phyloP scores from a whole-genome alignment of 2,888 invertebrate genomes.

The Busseola fusca region DNA sequence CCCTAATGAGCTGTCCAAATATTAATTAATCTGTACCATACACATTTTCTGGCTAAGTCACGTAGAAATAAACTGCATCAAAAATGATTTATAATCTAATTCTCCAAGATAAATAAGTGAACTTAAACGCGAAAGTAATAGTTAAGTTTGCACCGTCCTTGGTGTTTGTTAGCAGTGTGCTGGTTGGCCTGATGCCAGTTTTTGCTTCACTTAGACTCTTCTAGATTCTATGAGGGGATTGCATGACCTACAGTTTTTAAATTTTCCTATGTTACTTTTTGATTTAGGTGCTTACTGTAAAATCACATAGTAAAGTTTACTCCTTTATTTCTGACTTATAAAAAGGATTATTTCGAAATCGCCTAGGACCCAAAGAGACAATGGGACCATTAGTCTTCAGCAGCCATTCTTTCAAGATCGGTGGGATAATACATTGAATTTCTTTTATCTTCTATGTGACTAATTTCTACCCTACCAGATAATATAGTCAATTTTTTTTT shows the following conservation, averaged over 20 bases:
- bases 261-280: neutral
- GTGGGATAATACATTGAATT: neutral
- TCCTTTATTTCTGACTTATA: neutral
- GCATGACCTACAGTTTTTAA: neutral
- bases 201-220: slow-evolving; percentile 5
- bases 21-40: slow-evolving; percentile 25
- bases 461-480: neutral
- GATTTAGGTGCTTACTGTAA: neutral
- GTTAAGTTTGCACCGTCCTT: slow-evolving; percentile 12
- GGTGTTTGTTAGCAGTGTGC: neutral
- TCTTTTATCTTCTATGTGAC: neutral
- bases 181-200: slow-evolving; percentile 35
- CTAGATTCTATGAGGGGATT: slow-evolving; percentile 9
- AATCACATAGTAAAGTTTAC: neutral
- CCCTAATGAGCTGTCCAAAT: slow-evolving; percentile 28
- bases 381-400: neutral
- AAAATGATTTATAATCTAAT: slow-evolving; percentile 32
- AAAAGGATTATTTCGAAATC: neutral
- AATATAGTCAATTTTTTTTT: neutral
- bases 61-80: neutral
- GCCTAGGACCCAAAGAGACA: neutral
- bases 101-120: slow-evolving; percentile 4
- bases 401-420: neutral
- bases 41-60: slow-evolving; percentile 11
- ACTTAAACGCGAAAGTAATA: slow-evolving; percentile 28